Evolutionary conservation across 2,797 vertebrate species (phyloP).

Genomic region (Trachops cirrhosus): DNA sequence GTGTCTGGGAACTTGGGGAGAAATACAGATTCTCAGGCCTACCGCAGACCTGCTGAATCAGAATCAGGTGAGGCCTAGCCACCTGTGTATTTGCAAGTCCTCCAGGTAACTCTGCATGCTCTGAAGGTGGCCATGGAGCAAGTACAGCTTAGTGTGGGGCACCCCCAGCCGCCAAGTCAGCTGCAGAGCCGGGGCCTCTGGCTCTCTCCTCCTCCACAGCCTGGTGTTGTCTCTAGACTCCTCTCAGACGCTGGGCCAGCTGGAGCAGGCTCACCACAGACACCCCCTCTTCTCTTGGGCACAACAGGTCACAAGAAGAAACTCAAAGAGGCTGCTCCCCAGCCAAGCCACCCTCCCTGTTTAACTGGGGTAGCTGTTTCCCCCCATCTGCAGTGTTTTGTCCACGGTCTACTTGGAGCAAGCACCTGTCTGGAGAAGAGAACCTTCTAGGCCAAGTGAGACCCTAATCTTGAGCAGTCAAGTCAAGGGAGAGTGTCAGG

Average conservation of each 20-base stretch:
- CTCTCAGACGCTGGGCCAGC: not conserved
- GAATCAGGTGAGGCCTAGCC: not conserved
- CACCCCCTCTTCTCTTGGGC: not conserved
- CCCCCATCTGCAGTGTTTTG: not conserved
- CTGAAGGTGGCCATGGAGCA: not conserved
- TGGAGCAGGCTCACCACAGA: not conserved
- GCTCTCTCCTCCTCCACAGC: not conserved
- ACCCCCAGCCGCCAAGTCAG: not conserved
- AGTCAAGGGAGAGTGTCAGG: not conserved
- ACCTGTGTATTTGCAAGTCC: not conserved
- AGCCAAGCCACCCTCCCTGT: not conserved
- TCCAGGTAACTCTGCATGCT: not conserved
- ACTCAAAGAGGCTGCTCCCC: not conserved
- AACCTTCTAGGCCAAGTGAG: not conserved
- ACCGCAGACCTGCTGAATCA: not conserved
- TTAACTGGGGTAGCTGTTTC: not conserved
- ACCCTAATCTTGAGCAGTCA: not conserved
- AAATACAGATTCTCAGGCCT: not conserved
- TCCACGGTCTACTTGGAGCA: not conserved
- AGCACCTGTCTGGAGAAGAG: not conserved
- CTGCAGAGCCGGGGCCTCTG: not conserved
- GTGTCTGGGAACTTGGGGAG: not conserved
- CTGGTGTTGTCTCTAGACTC: not conserved
- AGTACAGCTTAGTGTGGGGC: not conserved
- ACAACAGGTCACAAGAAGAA: not conserved